phyloP scores from a whole-genome alignment of 2,113 vertebrate genomes.

The Epinephelus fuscoguttatus region DNA sequence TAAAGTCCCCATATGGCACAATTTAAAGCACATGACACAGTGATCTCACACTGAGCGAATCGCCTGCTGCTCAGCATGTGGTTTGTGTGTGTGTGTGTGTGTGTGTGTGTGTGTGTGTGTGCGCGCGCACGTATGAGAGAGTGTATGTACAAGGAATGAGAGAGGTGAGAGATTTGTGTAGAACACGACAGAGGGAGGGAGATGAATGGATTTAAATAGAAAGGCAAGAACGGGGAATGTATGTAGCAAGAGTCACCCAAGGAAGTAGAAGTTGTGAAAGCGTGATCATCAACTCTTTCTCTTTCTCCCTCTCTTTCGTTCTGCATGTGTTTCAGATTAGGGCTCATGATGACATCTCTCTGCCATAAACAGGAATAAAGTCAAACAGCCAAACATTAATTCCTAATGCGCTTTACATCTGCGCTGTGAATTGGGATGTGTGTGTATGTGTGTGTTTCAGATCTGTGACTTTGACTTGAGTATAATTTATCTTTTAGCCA shows the following conservation, averaged over 20 bases:
- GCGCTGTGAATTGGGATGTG: constrained; percentile 18
- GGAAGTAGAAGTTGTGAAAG: constrained; percentile 45
- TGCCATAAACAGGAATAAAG: constrained; percentile 64
- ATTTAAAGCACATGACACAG: constrained; percentile 70
- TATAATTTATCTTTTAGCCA: constrained; percentile 40
- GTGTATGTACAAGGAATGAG: constrained; percentile 14
- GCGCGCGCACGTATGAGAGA: neutral
- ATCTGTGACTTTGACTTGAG: constrained; percentile 29
- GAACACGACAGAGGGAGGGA: neutral
- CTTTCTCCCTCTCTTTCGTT: neutral
- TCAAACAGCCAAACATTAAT: constrained; percentile 53
- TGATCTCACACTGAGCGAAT: constrained; percentile 71
- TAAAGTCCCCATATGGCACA: constrained; percentile 73
- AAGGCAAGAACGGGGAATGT: neutral
- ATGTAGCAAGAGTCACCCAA: neutral
- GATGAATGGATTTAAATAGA: constrained; percentile 1
- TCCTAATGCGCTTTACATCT: constrained; percentile 53
- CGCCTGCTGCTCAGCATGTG: constrained; percentile 60
- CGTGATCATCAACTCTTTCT: constrained; percentile 1
- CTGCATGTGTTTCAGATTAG: constrained; percentile 70
- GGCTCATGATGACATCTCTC: constrained; percentile 54
- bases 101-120: constrained; percentile 39
- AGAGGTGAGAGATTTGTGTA: constrained; percentile 22
- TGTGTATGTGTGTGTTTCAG: constrained; percentile 22
- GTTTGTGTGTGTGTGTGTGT: constrained; percentile 42